Evolutionary conservation across 2,888 invertebrate species (phyloP).

Genomic region (Tridacna gigas): DNA sequence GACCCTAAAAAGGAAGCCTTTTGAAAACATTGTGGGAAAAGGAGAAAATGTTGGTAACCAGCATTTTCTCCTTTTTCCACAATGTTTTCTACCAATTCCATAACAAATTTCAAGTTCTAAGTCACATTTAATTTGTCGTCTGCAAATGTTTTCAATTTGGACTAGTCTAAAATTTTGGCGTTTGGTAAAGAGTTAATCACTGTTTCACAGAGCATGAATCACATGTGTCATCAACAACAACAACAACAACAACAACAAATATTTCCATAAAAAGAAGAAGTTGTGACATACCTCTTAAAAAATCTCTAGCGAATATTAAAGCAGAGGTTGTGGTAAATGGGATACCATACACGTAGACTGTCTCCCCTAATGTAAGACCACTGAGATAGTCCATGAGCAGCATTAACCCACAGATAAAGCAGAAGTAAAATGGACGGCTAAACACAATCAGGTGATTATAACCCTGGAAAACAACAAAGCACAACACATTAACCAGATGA

Average conservation of each 20-base stretch:
- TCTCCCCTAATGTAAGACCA: slow-evolving; percentile 57
- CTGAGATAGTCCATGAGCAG: slow-evolving; percentile 84
- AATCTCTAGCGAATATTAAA: slow-evolving; percentile 89
- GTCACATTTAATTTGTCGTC: too few species aligned
- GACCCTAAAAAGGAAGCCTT: too few species aligned
- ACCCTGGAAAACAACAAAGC: slow-evolving; percentile 86
- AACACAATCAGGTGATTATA: slow-evolving; percentile 97
- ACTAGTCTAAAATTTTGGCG: too few species aligned
- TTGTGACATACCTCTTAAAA: slow-evolving; percentile 87
- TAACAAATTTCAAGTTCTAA: too few species aligned
- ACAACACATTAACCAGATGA: too few species aligned
- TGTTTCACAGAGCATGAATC: background rate
- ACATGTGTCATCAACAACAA: too few species aligned
- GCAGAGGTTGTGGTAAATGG: slow-evolving; percentile 88
- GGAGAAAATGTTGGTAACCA: too few species aligned
- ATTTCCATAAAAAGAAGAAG: background rate
- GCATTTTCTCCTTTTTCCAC: too few species aligned
- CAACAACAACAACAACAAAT: background rate
- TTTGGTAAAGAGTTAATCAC: too few species aligned
- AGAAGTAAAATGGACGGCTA: slow-evolving; percentile 97
- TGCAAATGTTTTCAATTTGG: too few species aligned
- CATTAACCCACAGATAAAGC: slow-evolving; percentile 89
- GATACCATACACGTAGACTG: slow-evolving; percentile 84
- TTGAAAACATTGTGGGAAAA: too few species aligned
- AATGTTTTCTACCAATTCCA: too few species aligned